These are phyloP conservation scores for Rhea americana DNA, from an alignment of 2,113 vertebrate species.

Conservation along the genomic window DNA sequence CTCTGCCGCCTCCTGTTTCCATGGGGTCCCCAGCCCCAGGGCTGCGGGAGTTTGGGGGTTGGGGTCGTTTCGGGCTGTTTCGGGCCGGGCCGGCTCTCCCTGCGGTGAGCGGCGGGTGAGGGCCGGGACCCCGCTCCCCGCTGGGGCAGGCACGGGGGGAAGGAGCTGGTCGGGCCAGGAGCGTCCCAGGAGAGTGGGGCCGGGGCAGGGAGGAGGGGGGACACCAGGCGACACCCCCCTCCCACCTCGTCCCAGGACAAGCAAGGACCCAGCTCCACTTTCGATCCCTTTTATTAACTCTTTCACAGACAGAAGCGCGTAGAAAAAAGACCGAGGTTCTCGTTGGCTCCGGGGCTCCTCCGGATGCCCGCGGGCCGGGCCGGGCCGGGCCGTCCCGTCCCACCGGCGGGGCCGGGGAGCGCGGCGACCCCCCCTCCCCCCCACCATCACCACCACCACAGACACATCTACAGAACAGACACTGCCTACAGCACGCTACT, in stretches of 20 bases:
- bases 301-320: conserved; percentile 64
- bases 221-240: too few species aligned
- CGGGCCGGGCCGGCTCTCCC: too few species aligned
- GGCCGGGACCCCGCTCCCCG: too few species aligned
- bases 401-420: not conserved
- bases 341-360: not conserved
- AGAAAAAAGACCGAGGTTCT: conserved; percentile 22
- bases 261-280: conserved; percentile 1
- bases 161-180: not conserved
- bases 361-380: too few species aligned
- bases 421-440: too few species aligned
- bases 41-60: too few species aligned
- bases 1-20: not conserved
- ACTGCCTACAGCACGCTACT: conserved; percentile 47
- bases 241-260: not conserved
- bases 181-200: not conserved
- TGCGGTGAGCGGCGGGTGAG: too few species aligned
- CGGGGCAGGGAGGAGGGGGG: not conserved
- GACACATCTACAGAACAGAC: conserved; percentile 21
- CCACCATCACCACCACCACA: too few species aligned
- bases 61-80: not conserved
- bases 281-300: conserved; percentile 73
- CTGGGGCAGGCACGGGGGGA: not conserved
- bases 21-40: not conserved
- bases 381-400: not conserved